A percentile compares a stretch with the other conserved stretches of the same genome.
phyloP scores from a whole-genome alignment of 1,140 invertebrate genomes.

The Papilio polytes region DNA sequence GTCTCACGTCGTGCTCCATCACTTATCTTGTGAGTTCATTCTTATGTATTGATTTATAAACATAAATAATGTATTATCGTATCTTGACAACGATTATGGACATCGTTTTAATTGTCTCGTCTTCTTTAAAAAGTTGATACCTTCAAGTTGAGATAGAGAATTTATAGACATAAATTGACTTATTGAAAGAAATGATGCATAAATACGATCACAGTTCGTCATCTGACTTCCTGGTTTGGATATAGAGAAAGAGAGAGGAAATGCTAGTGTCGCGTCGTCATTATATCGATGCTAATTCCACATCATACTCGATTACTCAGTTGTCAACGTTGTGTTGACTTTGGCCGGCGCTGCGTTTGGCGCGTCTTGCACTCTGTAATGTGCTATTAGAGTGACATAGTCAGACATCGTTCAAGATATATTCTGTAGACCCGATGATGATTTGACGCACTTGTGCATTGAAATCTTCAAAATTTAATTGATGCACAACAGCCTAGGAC shows the following conservation, averaged over 20 bases:
- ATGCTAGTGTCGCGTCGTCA: not conserved
- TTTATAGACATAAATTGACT: not conserved
- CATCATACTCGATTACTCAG: conserved; percentile 41
- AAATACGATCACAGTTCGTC: not conserved
- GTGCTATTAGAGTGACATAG: not conserved
- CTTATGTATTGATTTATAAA: conserved; percentile 27
- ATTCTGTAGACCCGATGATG: not conserved
- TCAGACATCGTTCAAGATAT: not conserved
- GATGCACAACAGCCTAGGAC: not conserved
- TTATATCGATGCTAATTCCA: conserved; percentile 35
- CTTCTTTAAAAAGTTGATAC: not conserved
- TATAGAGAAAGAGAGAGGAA: not conserved
- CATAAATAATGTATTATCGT: not conserved
- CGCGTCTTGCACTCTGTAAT: not conserved
- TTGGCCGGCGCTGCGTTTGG: conserved; percentile 3
- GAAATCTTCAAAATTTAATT: not conserved
- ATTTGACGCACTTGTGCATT: not conserved
- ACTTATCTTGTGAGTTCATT: conserved; percentile 17
- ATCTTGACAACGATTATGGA: not conserved
- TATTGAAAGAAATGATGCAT: not conserved
- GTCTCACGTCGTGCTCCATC: conserved; percentile 12
- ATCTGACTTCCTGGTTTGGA: not conserved
- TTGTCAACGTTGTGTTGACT: conserved; percentile 36
- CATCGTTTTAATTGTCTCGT: not conserved
- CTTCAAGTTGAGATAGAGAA: not conserved